Evolutionary conservation across 2,113 vertebrate genomes (phyloP).

Genomic region (Lamprotornis superbus): DNA sequence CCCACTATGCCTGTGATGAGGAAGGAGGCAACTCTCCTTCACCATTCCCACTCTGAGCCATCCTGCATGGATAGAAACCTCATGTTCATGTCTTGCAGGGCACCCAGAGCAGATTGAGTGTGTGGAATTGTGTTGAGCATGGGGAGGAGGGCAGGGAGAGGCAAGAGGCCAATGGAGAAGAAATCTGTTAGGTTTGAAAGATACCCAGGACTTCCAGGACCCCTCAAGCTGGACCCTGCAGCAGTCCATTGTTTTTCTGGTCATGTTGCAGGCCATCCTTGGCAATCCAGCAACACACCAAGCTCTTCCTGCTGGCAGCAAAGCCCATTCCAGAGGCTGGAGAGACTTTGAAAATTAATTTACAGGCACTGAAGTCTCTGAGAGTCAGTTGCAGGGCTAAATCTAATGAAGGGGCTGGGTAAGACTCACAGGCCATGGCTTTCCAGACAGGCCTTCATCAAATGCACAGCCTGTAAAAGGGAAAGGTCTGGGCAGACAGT

Average conservation of each 20-base stretch:
- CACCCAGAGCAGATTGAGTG: accelerated
- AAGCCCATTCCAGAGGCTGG: background rate
- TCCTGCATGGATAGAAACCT: background rate
- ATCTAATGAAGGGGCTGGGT: background rate
- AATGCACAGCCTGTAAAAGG: background rate
- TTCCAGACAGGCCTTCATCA: conserved; percentile 2
- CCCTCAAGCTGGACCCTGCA: background rate
- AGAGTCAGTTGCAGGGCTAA: background rate
- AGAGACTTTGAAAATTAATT: background rate
- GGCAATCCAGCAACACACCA: background rate
- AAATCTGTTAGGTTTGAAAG: background rate
- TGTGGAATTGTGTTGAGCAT: accelerated
- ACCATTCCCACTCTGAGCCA: background rate
- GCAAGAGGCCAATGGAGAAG: background rate
- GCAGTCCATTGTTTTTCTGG: background rate
- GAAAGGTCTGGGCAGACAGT: background rate
- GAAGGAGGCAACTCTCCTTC: background rate
- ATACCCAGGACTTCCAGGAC: accelerated
- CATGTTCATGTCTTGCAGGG: background rate
- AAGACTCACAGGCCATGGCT: background rate
- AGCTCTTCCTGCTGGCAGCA: background rate
- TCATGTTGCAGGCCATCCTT: background rate
- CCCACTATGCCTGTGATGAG: background rate
- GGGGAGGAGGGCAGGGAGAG: background rate
- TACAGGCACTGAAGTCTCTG: background rate